Evolutionary conservation across 2,888 invertebrate species (phyloP).

Genomic region (Mimachlamys varia): DNA sequence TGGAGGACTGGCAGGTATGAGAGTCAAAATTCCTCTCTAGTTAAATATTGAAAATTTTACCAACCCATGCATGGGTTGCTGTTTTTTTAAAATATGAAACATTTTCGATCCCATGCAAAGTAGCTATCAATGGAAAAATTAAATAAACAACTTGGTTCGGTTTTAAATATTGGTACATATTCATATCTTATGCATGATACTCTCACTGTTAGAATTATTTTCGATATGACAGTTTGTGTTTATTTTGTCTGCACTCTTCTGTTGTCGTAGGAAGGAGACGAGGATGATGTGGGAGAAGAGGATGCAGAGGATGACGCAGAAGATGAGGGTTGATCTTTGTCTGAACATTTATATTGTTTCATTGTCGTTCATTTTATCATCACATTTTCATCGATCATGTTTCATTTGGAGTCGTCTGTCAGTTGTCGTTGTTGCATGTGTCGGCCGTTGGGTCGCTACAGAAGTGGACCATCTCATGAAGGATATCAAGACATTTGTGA

Average conservation of each 20-base stretch:
- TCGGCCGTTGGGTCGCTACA: slow-evolving; percentile 24
- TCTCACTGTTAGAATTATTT: background rate
- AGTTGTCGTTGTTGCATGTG: slow-evolving; percentile 17
- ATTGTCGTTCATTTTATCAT: slow-evolving; percentile 54
- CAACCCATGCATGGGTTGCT: no score
- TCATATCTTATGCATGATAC: no score
- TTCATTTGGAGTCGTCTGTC: slow-evolving; percentile 39
- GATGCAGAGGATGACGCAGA: slow-evolving; percentile 67
- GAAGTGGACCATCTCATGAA: slow-evolving; percentile 37
- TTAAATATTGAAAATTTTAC: no score
- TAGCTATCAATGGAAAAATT: no score
- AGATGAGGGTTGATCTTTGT: slow-evolving; percentile 50
- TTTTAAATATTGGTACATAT: no score
- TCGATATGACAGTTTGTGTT: background rate
- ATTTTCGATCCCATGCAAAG: no score
- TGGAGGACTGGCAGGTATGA: no score
- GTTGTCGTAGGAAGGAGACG: slow-evolving; percentile 64
- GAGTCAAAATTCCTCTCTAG: no score
- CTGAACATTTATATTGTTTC: slow-evolving; percentile 36
- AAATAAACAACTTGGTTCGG: no score
- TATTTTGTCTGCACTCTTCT: slow-evolving; percentile 35
- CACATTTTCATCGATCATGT: slow-evolving; percentile 38
- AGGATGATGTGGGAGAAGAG: slow-evolving; percentile 68
- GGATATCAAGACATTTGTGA: slow-evolving; percentile 28
- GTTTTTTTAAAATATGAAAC: no score